A percentile compares a stretch with the other conserved stretches of the same genome.
These are phyloP conservation scores for Cataglyphis albicans DNA, from an alignment of 2,888 invertebrate species.

Conservation along the genomic window DNA sequence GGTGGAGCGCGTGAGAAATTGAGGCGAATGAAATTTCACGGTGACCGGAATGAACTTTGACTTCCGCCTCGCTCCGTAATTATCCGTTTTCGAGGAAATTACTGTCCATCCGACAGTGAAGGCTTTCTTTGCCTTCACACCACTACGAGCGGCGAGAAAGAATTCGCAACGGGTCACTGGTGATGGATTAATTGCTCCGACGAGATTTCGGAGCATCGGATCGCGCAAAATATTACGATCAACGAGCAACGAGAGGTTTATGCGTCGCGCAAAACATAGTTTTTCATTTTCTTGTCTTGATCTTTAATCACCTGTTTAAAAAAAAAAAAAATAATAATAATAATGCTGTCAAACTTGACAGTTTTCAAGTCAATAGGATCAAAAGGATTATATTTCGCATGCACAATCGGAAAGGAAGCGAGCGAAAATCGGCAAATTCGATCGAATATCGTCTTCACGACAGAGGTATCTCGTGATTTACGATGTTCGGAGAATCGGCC, in stretches of 20 bases:
- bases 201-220: conserved; percentile 20
- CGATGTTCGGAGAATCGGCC: conserved; percentile 54
- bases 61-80: conserved; percentile 42
- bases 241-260: conserved; percentile 12
- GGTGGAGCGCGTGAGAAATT: conserved; percentile 39
- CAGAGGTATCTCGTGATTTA: conserved; percentile 62
- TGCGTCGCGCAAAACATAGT: not conserved
- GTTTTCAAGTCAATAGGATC: too few species aligned
- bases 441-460: conserved; percentile 34
- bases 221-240: conserved; percentile 18
- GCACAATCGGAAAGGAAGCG: not conserved
- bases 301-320: not conserved
- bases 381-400: not conserved
- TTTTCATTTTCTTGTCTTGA: not conserved
- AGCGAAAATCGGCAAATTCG: conserved; percentile 3
- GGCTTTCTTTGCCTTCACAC: not conserved
- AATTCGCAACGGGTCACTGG: conserved; percentile 13
- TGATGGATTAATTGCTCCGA: conserved; percentile 26
- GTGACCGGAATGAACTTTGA: conserved; percentile 33
- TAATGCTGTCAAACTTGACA: conserved; percentile 19
- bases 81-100: conserved; percentile 41
- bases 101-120: conserved; percentile 28
- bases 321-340: not conserved
- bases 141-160: conserved; percentile 6
- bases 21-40: conserved; percentile 53